Conservation (phyloP, 2,888 invertebrate species). For the Tuta absoluta region DNA sequence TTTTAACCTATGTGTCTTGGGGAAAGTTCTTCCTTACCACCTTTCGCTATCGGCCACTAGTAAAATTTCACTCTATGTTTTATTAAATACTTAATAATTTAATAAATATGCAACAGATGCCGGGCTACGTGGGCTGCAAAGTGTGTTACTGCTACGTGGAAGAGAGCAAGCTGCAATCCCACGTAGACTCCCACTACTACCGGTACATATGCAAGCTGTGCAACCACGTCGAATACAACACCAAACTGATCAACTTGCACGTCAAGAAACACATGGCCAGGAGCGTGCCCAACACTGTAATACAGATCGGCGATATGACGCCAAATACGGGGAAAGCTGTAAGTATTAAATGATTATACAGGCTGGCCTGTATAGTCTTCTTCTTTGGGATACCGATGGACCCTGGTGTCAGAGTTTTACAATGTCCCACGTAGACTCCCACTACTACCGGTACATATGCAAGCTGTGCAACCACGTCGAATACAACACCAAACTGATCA, state of each 20-base stretch:
- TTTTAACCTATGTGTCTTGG: too few species aligned
- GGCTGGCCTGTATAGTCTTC: not conserved
- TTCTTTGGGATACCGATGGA: not conserved
- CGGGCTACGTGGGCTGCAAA: constrained; percentile 53
- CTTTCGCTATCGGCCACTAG: too few species aligned
- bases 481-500: constrained; percentile 45
- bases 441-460: constrained; percentile 59
- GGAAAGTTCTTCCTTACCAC: too few species aligned
- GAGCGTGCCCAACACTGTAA: constrained; percentile 41
- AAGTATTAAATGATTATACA: not conserved
- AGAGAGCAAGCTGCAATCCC: constrained; percentile 41
- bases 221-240: constrained; percentile 48
- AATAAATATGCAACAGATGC: constrained; percentile 46
- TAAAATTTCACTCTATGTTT: too few species aligned
- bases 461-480: constrained; percentile 56
- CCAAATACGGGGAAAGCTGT: constrained; percentile 37
- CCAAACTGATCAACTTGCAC: constrained; percentile 48
- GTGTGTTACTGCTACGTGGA: constrained; percentile 63
- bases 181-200: constrained; percentile 55
- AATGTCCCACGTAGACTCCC: constrained; percentile 39
- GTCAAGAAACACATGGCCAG: constrained; percentile 46
- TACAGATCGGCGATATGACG: constrained; percentile 51
- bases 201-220: constrained; percentile 61
- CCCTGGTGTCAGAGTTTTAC: not conserved
- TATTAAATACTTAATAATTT: not conserved